Evolutionary conservation across 2,113 vertebrate genomes (phyloP), one percentile per base, ranked within the genome.

Genomic region (Steatornis caripensis): DNA sequence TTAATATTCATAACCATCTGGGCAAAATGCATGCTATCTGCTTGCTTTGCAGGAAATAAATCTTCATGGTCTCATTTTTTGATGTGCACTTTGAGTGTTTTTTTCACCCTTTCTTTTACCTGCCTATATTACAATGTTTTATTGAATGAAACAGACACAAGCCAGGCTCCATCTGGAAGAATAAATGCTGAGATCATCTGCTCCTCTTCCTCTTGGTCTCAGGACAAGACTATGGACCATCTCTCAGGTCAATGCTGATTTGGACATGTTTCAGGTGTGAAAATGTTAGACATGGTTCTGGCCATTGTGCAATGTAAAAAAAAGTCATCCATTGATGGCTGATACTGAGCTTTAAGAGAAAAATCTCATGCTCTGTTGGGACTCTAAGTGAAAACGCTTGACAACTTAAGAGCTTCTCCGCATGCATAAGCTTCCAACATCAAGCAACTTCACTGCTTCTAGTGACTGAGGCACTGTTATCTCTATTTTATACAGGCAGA

Each of bases 1-100:
- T 84, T 93, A 91, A 91, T 92, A 93, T 95, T 95, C 94, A 91
- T 66, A 85, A 78, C 70, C 75, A 79, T 66, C 70, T 70, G 89
- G 78, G 41, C 54, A 81, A 96, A 87, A 93, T 74, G 36, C 85
- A 71, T 8, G 27, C 64, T 94, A 94, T 91, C 84, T 84, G 74
- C 92, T 90, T 66, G 65, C 64, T 84, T 39, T 74, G 18, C 77
- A 89, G 93, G 82, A 95, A 96, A 95, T 93, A 74, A 74, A 95
- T 90, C 89, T 87, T 85, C 81, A 84, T 0, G 0, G 64, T 72
- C 68, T 89, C 71, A 39, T 89, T 93, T 93, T 93, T 89, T 51
- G 41, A 76, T 90, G 80, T 61, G 62, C 54, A 80, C 29, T 83
- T 80, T 0, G 2, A 80, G 46, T 45, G 60, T 68, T 84, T 93